Percentiles rank a stretch among this genome's conserved stretches.
These are phyloP conservation scores for Hybos culiciformis DNA, from an alignment of 2,888 invertebrate species.

Conservation along the genomic window DNA sequence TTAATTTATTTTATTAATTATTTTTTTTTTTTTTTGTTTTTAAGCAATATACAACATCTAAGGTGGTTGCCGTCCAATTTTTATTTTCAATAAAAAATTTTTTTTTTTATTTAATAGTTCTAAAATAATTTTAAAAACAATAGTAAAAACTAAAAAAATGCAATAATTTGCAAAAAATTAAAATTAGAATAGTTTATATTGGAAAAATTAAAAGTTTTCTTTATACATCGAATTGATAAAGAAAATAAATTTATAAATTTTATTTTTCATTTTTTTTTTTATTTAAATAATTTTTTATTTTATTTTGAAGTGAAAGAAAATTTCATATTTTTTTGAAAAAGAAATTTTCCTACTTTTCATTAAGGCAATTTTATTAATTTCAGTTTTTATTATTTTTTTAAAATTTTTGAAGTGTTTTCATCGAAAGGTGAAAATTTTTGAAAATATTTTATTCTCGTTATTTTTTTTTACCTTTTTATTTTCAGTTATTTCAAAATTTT, in stretches of 20 bases:
- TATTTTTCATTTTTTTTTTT: neutral
- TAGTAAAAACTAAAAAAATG: neutral
- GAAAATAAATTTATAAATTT: neutral
- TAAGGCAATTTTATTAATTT: neutral
- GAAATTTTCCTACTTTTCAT: conserved; percentile 9
- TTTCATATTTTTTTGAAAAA: conserved; percentile 20
- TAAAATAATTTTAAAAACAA: conserved; percentile 3
- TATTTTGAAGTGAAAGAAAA: no score
- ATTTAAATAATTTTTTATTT: neutral
- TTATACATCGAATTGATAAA: conserved; percentile 1
- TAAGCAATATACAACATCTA: conserved; percentile 30
- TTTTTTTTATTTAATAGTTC: conserved; percentile 5
- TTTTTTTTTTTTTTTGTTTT: conserved; percentile 8
- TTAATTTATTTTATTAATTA: neutral
- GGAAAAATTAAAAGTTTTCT: neutral
- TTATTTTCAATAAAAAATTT: conserved; percentile 3
- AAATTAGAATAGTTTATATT: no score
- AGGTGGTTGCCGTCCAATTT: conserved; percentile 34
- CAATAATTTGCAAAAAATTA: neutral
- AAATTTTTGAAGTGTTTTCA: conserved; percentile 1
- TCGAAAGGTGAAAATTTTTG: neutral
- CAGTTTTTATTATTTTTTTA: conserved; percentile 8
- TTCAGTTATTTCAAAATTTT: no score
- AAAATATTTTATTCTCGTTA: no score
- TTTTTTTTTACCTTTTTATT: no score